Conservation (phyloP, 2,888 invertebrate genomes). For the Spilosoma lubricipeda region DNA sequence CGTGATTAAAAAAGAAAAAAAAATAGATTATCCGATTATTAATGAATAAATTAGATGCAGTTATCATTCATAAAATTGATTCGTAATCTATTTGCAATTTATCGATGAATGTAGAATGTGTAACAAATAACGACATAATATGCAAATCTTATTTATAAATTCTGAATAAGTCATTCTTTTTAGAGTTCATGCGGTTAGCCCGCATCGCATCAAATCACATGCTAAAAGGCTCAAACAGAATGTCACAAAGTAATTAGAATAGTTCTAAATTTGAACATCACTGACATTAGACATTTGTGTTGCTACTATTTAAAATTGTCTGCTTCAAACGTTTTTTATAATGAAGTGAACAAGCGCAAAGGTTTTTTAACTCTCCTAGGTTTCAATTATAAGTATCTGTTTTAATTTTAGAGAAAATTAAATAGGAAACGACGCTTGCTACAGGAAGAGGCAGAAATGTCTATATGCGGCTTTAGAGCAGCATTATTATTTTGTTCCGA, state of each 20-base stretch:
- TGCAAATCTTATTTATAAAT: no score
- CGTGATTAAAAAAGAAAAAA: no score
- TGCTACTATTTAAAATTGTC: neutral
- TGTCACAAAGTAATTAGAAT: neutral
- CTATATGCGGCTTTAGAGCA: no score
- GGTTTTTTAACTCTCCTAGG: neutral
- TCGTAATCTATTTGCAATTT: no score
- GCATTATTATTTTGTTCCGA: no score
- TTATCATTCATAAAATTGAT: no score
- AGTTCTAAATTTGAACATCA: neutral
- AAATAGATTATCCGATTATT: no score
- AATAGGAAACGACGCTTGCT: neutral
- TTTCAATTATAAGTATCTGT: neutral
- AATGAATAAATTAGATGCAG: no score
- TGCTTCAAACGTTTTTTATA: neutral
- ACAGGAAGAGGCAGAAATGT: no score
- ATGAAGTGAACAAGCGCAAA: neutral
- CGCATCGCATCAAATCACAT: neutral
- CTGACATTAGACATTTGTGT: neutral
- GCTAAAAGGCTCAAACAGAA: neutral
- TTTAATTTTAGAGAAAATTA: neutral
- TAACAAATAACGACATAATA: no score
- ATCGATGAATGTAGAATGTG: no score
- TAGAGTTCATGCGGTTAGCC: neutral
- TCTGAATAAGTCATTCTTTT: neutral